Conservation (phyloP, 2,797 vertebrate genomes). For the Spinus pinus region DNA sequence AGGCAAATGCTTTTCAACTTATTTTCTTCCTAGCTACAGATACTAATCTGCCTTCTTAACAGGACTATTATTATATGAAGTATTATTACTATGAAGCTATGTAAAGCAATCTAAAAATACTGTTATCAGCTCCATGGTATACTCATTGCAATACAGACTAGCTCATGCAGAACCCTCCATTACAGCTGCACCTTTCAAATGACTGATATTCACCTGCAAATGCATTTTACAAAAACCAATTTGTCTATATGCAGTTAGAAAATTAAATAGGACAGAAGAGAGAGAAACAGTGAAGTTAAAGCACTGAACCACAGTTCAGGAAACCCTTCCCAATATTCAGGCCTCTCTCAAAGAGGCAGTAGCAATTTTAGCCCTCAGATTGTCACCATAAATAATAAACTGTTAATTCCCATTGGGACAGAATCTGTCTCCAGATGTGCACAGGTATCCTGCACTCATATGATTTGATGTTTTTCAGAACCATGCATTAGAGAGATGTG, state of each 20-base stretch:
- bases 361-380: background rate
- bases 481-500: background rate
- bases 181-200: background rate
- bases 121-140: background rate
- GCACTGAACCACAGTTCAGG: background rate
- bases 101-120: constrained; percentile 22
- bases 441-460: background rate
- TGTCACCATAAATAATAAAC: background rate
- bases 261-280: background rate
- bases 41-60: constrained; percentile 4
- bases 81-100: background rate
- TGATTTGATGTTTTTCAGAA: background rate
- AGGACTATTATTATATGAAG: background rate
- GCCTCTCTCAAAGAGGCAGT: background rate
- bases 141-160: background rate
- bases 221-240: background rate
- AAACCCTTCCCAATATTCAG: background rate
- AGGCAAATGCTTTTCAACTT: background rate
- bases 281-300: background rate
- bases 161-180: background rate
- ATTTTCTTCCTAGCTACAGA: background rate
- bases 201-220: background rate
- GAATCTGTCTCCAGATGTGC: background rate
- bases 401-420: background rate
- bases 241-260: background rate